phyloP scores from a whole-genome alignment of 2,888 invertebrate genomes.

The Epinotia bilunana region DNA sequence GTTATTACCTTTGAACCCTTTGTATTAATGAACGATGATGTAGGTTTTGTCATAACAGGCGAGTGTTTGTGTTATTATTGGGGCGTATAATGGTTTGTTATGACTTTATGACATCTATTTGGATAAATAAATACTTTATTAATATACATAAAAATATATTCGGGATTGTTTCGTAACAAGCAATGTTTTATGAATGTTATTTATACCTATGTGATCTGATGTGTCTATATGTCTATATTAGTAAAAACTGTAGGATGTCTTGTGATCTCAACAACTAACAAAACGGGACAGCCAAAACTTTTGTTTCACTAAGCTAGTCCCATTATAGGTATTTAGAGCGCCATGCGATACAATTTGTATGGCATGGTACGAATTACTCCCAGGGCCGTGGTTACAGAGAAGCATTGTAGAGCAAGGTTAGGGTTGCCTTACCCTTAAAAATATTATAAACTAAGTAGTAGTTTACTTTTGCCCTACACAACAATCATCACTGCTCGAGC shows the following conservation, averaged over 20 bases:
- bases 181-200: slow-evolving; percentile 1
- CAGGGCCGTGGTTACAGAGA: too few relatives aligned
- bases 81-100: neutral
- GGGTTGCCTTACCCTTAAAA: too few relatives aligned
- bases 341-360: too few relatives aligned
- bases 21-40: neutral
- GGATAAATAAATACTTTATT: neutral
- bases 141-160: neutral
- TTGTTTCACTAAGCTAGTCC: neutral
- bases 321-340: neutral
- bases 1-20: neutral
- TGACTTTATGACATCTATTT: neutral
- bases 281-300: neutral
- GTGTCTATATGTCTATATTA: neutral
- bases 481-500: too few relatives aligned
- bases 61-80: neutral
- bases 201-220: neutral
- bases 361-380: too few relatives aligned
- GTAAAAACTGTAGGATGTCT: slow-evolving; percentile 2
- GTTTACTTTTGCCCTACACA: too few relatives aligned
- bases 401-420: too few relatives aligned
- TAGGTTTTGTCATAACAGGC: neutral
- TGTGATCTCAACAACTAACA: neutral
- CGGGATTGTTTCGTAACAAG: neutral
- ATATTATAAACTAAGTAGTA: too few relatives aligned